Evolutionary conservation across 2,888 invertebrate species (phyloP).

Genomic region (Trichopria drosophilae): DNA sequence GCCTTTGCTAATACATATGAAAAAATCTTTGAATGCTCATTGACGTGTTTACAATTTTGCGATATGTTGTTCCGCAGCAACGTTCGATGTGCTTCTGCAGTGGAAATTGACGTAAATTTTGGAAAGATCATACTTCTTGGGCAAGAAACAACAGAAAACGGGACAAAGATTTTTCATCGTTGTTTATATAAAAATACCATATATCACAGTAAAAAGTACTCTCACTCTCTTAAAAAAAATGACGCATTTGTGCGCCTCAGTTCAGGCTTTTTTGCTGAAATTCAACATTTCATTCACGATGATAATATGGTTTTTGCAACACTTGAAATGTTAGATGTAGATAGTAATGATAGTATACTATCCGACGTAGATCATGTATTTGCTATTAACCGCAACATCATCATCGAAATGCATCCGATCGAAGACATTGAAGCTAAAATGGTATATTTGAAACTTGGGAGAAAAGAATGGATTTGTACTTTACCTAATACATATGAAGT

Average conservation of each 20-base stretch:
- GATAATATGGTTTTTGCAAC: neutral
- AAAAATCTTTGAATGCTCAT: neutral
- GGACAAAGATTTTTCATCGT: slow-evolving; percentile 1
- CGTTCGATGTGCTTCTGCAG: no score
- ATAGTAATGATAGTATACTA: no score
- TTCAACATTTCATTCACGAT: neutral
- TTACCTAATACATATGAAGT: slow-evolving; percentile 3
- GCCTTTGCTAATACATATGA: neutral
- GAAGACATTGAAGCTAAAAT: neutral
- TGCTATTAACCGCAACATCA: neutral
- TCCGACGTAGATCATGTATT: no score
- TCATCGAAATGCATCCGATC: neutral
- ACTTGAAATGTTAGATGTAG: neutral
- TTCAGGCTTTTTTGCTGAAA: neutral
- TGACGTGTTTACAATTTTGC: neutral
- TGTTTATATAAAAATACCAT: slow-evolving; percentile 2
- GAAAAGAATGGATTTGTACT: neutral
- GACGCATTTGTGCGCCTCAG: neutral
- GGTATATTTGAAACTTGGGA: neutral
- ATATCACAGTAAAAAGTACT: slow-evolving; percentile 1
- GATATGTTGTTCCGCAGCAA: no score
- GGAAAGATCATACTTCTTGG: neutral
- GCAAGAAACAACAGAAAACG: neutral
- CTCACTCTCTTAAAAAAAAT: neutral
- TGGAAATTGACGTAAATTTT: no score